These are phyloP conservation scores for Diploscapter pachys DNA, from an alignment of 1,140 invertebrate genomes.

Conservation along the genomic window DNA sequence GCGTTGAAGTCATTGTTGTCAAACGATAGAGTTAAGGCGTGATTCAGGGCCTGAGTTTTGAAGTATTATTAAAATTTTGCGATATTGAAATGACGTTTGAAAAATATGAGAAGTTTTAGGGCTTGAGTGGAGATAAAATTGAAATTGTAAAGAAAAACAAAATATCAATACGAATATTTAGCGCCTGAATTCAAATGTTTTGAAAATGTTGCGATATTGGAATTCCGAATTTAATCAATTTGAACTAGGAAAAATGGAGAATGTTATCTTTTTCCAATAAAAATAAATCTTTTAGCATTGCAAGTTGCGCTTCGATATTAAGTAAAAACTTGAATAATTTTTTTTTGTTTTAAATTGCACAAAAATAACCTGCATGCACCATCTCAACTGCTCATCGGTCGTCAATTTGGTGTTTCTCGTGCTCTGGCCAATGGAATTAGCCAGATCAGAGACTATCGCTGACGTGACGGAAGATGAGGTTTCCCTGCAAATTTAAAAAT, in stretches of 20 bases:
- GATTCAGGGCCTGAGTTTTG: constrained; percentile 29
- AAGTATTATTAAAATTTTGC: background rate
- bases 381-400: constrained; percentile 32
- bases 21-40: constrained; percentile 35
- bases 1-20: constrained; percentile 31
- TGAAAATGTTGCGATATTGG: too few species aligned
- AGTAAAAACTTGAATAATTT: background rate
- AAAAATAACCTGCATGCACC: constrained; percentile 29
- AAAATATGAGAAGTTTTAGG: background rate
- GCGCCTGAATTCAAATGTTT: too few species aligned
- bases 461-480: constrained; percentile 3
- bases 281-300: too few species aligned
- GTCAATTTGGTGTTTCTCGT: background rate
- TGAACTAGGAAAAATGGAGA: too few species aligned
- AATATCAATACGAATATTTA: too few species aligned
- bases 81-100: background rate
- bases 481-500: background rate
- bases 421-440: background rate
- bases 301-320: too few species aligned
- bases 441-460: background rate
- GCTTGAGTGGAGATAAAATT: background rate
- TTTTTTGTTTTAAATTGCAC: background rate
- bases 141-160: too few species aligned
- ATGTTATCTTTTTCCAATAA: too few species aligned
- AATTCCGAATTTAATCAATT: too few species aligned